Conservation (phyloP, 2,113 vertebrate genomes). For the Salvelinus sp. region DNA sequence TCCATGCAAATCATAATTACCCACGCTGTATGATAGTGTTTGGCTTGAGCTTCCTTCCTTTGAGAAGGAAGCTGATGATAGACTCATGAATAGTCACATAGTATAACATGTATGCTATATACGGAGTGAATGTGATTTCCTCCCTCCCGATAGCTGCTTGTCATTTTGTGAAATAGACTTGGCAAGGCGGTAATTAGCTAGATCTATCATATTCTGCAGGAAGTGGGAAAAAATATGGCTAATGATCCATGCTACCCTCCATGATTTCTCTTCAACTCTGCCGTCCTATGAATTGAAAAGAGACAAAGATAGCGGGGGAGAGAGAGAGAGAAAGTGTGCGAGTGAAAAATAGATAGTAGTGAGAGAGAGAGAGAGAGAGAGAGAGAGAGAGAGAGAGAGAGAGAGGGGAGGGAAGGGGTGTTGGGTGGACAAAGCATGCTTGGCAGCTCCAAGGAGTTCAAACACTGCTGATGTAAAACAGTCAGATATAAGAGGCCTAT, state of each 20-base stretch:
- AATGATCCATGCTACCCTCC: slow-evolving; percentile 74
- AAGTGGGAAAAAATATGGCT: slow-evolving; percentile 76
- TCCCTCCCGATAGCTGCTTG: slow-evolving; percentile 55
- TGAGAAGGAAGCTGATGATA: slow-evolving; percentile 29
- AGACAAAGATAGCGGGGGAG: slow-evolving; percentile 6
- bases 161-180: slow-evolving; percentile 59
- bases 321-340: slow-evolving; percentile 1
- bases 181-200: slow-evolving; percentile 73
- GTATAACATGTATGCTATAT: slow-evolving; percentile 31
- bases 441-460: background rate
- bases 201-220: slow-evolving; percentile 77
- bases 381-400: slow-evolving; percentile 10
- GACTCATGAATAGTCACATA: slow-evolving; percentile 69
- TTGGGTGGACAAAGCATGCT: background rate
- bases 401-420: background rate
- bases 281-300: background rate
- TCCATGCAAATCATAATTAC: slow-evolving; percentile 55
- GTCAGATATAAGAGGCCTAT: background rate
- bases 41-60: slow-evolving; percentile 41
- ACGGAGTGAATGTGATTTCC: slow-evolving; percentile 56
- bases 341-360: background rate
- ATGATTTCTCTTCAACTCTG: slow-evolving; percentile 54
- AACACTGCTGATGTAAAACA: background rate
- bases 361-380: background rate
- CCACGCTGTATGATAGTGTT: slow-evolving; percentile 34